These are phyloP conservation scores for Chymomyza fuscimana DNA, from an alignment of 2,888 invertebrate species.

Conservation along the genomic window DNA sequence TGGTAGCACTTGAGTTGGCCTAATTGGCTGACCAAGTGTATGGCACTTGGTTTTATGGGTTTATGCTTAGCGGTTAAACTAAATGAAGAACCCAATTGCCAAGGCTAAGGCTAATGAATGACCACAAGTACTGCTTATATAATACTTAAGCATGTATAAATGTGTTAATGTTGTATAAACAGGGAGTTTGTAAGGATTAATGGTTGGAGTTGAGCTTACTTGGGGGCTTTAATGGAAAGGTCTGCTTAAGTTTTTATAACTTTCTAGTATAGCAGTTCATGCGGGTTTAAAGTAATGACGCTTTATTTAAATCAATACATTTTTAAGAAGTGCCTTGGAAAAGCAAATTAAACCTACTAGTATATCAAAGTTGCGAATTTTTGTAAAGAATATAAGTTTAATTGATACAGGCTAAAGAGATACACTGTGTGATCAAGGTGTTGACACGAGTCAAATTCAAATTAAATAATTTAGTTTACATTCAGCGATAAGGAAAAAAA, in stretches of 20 bases:
- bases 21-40: conserved; percentile 55
- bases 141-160: background rate
- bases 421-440: too few species aligned
- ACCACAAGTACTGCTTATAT: background rate
- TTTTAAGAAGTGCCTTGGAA: too few species aligned
- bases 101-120: background rate
- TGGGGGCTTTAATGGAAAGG: background rate
- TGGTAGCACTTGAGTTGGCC: conserved; percentile 54
- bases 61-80: background rate
- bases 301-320: background rate
- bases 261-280: background rate
- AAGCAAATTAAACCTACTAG: too few species aligned
- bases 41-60: background rate
- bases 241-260: background rate
- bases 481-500: too few species aligned
- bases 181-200: background rate
- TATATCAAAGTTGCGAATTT: too few species aligned
- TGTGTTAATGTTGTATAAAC: background rate
- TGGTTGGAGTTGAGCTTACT: background rate
- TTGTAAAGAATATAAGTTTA: too few species aligned
- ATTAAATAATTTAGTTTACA: too few species aligned
- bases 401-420: too few species aligned
- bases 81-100: background rate
- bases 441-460: too few species aligned
- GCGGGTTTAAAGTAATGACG: background rate